These are phyloP conservation scores for Trimorus sp. DNA, from an alignment of 2,888 invertebrate genomes.

Conservation along the genomic window DNA sequence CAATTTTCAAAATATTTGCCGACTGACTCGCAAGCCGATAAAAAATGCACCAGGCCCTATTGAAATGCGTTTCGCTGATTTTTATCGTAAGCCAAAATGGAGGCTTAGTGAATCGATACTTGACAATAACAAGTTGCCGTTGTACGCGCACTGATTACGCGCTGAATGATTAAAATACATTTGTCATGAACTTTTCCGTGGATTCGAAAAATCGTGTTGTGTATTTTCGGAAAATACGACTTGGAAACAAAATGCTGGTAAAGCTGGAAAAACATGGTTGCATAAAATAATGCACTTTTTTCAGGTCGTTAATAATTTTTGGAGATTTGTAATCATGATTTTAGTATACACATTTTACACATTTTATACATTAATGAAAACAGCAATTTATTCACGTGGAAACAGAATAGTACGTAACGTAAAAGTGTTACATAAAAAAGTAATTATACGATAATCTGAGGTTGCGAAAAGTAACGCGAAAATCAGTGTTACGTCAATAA, in stretches of 20 bases:
- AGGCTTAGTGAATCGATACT: slow-evolving; percentile 22
- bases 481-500: slow-evolving; percentile 24
- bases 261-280: too few relatives aligned
- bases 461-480: slow-evolving; percentile 8
- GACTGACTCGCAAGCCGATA: neutral
- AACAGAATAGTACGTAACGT: too few relatives aligned
- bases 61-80: slow-evolving; percentile 5
- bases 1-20: neutral
- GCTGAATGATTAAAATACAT: slow-evolving; percentile 36
- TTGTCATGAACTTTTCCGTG: slow-evolving; percentile 27
- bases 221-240: slow-evolving; percentile 29
- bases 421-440: neutral
- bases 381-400: too few relatives aligned
- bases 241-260: slow-evolving; percentile 7
- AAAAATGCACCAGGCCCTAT: slow-evolving; percentile 6
- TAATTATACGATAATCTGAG: neutral
- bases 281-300: too few relatives aligned
- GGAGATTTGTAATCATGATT: too few relatives aligned
- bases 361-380: too few relatives aligned
- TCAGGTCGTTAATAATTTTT: too few relatives aligned
- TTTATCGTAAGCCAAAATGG: slow-evolving; percentile 21
- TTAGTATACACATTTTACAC: too few relatives aligned
- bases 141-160: slow-evolving; percentile 14
- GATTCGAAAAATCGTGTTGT: slow-evolving; percentile 29
- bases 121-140: slow-evolving; percentile 28